phyloP scores from a whole-genome alignment of 2,113 vertebrate genomes.

The Columba janthina region DNA sequence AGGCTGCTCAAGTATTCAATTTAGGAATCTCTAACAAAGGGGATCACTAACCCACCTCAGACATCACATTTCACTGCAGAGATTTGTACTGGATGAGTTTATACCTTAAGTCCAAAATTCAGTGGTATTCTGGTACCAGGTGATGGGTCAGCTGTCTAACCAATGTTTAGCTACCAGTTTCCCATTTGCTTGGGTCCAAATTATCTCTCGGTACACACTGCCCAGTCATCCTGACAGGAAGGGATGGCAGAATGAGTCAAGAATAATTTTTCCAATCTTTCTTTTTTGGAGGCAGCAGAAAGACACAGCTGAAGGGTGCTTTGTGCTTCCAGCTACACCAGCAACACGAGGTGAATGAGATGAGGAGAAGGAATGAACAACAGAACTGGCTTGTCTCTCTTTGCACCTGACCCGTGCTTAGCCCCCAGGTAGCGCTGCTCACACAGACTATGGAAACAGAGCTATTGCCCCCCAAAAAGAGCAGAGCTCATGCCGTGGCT shows the following conservation, averaged over 20 bases:
- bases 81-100: neutral
- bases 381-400: neutral
- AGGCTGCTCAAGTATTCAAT: neutral
- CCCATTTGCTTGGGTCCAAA: neutral
- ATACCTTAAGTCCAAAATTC: neutral
- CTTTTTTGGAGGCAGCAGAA: neutral
- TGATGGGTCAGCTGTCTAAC: neutral
- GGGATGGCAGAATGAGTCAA: neutral
- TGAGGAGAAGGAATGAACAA: neutral
- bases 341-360: neutral
- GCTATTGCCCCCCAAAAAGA: neutral
- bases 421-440: neutral
- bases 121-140: neutral
- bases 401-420: neutral
- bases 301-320: neutral
- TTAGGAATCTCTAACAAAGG: neutral
- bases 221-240: neutral
- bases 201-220: fast-evolving
- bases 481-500: neutral
- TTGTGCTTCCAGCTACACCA: neutral
- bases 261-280: neutral
- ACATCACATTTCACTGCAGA: neutral
- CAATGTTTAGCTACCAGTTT: neutral
- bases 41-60: neutral
- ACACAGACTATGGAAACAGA: neutral